Evolutionary conservation across 2,113 vertebrate species (phyloP), one percentile per base, ranked within the genome.

Genomic region (Lota lota): DNA sequence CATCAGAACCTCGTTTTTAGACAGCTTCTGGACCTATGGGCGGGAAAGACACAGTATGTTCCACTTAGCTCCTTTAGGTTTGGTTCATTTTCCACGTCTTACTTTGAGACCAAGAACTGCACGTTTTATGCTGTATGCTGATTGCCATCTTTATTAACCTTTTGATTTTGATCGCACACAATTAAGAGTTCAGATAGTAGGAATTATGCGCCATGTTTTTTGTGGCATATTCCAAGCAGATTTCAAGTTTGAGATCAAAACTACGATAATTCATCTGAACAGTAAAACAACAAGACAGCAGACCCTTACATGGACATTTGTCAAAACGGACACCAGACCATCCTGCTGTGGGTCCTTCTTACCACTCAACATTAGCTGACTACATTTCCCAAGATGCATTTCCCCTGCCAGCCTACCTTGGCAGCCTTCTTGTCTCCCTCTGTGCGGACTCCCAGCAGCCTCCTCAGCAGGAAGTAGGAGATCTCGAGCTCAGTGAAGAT

Each of bases 361-460:
- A 59, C 58, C 19, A 21, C 1, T 12, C n/a, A 6, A 21, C 57
- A 18, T 21, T 5, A 19, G 57, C 11, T 2, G 57, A 21, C 19
- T 12, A 20, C 54, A 18, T 19, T 19, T 19, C 54, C 54, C 15
- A 61, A 24, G 40, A 47, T 36, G 22, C 68, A 20, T 17, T 53
- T 64, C 61, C 63, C 67, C 73, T 1, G 36, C 68, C 62, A 64
- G 74, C 1, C 3, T 0, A 96, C 97, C 93, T 99, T 99, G 11
- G 97, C 97, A 21, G 96, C 97, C 88, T 99, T 99, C 86, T 99
- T 99, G 91, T 99, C 97, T 21, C 97, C 97, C 82, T 99, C 97
- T 5, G 96, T 99, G 76, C 97, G 96, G 62, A 99, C 96, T 62
- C 97, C 97, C 47, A 99, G 75, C 68, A 99, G 93, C 67, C 97